Percentiles rank a stretch among this genome's conserved stretches.
These are phyloP conservation scores for Drosophila saltans DNA, from an alignment of 1,140 invertebrate species.

Conservation along the genomic window DNA sequence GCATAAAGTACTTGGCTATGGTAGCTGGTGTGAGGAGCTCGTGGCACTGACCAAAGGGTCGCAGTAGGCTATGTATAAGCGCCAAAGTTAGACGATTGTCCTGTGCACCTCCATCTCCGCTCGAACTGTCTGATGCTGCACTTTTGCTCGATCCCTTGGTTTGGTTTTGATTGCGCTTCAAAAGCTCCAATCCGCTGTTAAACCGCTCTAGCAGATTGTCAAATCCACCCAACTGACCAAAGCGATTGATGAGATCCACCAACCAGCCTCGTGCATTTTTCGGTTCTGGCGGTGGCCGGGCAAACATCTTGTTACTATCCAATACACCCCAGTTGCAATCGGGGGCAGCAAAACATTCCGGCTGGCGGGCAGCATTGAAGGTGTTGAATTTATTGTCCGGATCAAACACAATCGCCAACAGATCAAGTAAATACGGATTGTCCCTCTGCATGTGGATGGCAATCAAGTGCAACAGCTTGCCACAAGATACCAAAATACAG, in stretches of 20 bases:
- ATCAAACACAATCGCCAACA: slow-evolving; percentile 96
- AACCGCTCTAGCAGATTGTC: slow-evolving; percentile 94
- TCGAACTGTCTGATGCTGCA: slow-evolving; percentile 50
- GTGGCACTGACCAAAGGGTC: slow-evolving; percentile 96
- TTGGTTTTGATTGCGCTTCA: slow-evolving; percentile 83
- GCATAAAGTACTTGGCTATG: slow-evolving; percentile 96
- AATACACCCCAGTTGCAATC: slow-evolving; percentile 83
- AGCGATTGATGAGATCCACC: slow-evolving; percentile 97
- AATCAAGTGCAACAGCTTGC: slow-evolving; percentile 95
- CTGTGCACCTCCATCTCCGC: slow-evolving; percentile 59
- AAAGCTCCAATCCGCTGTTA: slow-evolving; percentile 84
- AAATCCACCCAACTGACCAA: slow-evolving; percentile 95
- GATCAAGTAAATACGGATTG: slow-evolving; percentile 96
- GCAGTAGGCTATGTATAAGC: slow-evolving; percentile 92
- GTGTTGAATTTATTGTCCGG: slow-evolving; percentile 97
- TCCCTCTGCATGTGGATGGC: slow-evolving; percentile 95
- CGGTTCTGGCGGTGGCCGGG: slow-evolving; percentile 90
- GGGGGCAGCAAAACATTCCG: slow-evolving; percentile 88
- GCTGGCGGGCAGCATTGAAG: slow-evolving; percentile 92
- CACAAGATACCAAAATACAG: slow-evolving; percentile 96
- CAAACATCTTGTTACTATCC: slow-evolving; percentile 87
- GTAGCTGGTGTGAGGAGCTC: slow-evolving; percentile 95
- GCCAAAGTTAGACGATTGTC: slow-evolving; percentile 87
- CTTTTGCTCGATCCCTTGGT: slow-evolving; percentile 56
- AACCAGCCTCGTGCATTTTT: slow-evolving; percentile 95